These are phyloP conservation scores for Prinia subflava DNA, from an alignment of 2,113 vertebrate genomes.

Conservation along the genomic window DNA sequence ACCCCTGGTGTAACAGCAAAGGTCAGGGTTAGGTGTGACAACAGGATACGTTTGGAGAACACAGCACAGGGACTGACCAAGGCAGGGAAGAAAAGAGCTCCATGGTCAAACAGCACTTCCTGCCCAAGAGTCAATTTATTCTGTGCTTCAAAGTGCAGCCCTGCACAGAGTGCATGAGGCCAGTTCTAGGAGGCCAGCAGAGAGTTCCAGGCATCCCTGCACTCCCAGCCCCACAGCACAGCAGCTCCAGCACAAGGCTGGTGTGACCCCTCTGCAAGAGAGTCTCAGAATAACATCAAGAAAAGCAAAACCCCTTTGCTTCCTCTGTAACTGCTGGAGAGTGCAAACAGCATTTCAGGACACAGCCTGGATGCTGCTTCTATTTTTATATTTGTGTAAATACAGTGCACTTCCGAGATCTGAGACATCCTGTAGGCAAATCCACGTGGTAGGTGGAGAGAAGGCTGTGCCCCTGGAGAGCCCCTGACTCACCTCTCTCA, in stretches of 20 bases:
- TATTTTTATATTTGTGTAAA: constrained; percentile 1
- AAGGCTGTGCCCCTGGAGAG: not conserved
- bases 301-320: not conserved
- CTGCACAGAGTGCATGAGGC: not conserved
- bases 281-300: not conserved
- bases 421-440: not conserved
- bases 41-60: not conserved
- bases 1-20: not conserved
- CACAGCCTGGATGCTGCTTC: not conserved
- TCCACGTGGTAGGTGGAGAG: not conserved
- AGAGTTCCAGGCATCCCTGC: not conserved
- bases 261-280: not conserved
- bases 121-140: not conserved
- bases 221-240: not conserved
- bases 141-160: not conserved
- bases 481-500: not conserved
- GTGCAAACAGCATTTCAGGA: not conserved
- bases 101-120: not conserved
- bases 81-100: not conserved
- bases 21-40: not conserved
- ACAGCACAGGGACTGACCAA: not conserved
- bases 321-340: not conserved
- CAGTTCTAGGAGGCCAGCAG: not conserved
- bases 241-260: not conserved
- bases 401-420: not conserved